These are phyloP conservation scores for Troides oblongomaculatus DNA, from an alignment of 2,888 invertebrate species.

Conservation along the genomic window DNA sequence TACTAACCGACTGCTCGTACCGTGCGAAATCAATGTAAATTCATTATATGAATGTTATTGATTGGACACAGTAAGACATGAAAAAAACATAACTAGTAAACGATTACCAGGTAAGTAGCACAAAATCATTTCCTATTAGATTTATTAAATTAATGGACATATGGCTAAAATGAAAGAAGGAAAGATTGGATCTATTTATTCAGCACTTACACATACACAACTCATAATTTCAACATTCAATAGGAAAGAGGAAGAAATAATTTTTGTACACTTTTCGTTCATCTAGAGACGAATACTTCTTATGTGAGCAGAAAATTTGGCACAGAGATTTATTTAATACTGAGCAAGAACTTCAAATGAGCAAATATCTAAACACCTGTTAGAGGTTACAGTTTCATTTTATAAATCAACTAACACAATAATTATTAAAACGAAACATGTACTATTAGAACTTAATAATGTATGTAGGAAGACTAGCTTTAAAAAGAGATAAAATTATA, in stretches of 20 bases:
- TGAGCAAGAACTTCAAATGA: slow-evolving; percentile 26
- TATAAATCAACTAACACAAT: slow-evolving; percentile 22
- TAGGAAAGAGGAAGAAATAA: slow-evolving; percentile 20
- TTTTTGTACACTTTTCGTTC: slow-evolving; percentile 29
- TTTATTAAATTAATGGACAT: background rate
- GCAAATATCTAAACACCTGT: slow-evolving; percentile 18
- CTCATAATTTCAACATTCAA: slow-evolving; percentile 25
- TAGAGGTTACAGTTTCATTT: slow-evolving; percentile 1
- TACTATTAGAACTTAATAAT: background rate
- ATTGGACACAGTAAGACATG: slow-evolving; percentile 15
- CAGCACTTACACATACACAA: slow-evolving; percentile 29
- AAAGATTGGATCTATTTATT: slow-evolving; percentile 30
- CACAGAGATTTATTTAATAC: slow-evolving; percentile 34
- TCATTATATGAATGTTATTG: slow-evolving; percentile 9
- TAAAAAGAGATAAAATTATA: slow-evolving; percentile 20
- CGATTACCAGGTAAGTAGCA: background rate
- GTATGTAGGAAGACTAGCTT: slow-evolving; percentile 26
- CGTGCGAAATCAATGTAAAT: slow-evolving; percentile 19
- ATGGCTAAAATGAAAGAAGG: slow-evolving; percentile 25
- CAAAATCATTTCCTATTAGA: background rate
- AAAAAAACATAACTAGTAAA: slow-evolving; percentile 2
- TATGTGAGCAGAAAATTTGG: slow-evolving; percentile 46
- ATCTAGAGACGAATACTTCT: slow-evolving; percentile 37
- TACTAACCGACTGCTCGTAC: slow-evolving; percentile 3
- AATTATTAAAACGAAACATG: slow-evolving; percentile 16